Conservation (phyloP, 2,888 invertebrate genomes). For the Morpho helenor region DNA sequence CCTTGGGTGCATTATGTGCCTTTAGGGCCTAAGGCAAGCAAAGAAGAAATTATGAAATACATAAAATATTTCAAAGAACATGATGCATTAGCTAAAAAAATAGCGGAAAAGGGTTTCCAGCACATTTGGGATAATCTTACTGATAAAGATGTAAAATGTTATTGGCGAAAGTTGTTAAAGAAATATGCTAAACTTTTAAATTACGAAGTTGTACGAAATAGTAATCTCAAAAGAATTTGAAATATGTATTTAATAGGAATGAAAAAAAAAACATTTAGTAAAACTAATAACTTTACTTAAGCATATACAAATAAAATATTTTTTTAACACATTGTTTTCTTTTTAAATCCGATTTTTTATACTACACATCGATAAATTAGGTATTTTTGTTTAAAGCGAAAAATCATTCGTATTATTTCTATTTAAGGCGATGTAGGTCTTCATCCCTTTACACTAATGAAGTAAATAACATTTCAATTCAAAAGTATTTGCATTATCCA, state of each 20-base stretch:
- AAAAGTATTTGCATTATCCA: no score
- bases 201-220: slow-evolving; percentile 81
- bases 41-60: slow-evolving; percentile 84
- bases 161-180: slow-evolving; percentile 89
- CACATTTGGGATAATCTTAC: slow-evolving; percentile 91
- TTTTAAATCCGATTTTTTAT: background rate
- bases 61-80: slow-evolving; percentile 87
- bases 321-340: background rate
- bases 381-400: no score
- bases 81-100: slow-evolving; percentile 85
- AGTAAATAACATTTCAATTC: no score
- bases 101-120: slow-evolving; percentile 89
- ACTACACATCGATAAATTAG: no score
- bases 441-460: no score
- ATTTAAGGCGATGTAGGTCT: no score
- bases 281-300: slow-evolving; percentile 23
- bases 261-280: slow-evolving; percentile 13
- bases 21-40: slow-evolving; percentile 80
- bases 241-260: background rate
- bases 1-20: slow-evolving; percentile 99
- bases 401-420: no score
- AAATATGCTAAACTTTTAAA: slow-evolving; percentile 86
- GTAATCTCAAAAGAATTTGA: slow-evolving; percentile 76
- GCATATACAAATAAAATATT: slow-evolving; percentile 10
- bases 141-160: slow-evolving; percentile 90